Base-by-base conservation (phyloP, 2,888 invertebrate species). In the Hirtodrosophila trivittata region DNA sequence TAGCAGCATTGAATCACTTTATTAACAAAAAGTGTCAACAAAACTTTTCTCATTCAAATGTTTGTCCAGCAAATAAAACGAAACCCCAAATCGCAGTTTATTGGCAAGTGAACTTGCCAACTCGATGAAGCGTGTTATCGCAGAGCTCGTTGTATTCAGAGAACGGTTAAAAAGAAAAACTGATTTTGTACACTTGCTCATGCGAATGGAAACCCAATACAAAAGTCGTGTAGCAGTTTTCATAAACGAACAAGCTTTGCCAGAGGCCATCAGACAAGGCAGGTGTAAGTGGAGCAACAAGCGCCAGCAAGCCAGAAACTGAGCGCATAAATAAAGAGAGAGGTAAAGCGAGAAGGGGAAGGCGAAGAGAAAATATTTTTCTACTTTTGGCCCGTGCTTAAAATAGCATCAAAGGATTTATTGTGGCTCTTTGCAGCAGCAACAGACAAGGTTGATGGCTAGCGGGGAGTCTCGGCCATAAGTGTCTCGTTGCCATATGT, bases 391-490 rank as follows among this genome's bases (percentile, higher is more conserved):
- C 67, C 71, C 62, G 49, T 63, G 62, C 66, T 86, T 66, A 69
- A 86, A 86, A 84, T 70, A 85, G 62, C 82, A 82, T 84, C 77
- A 87, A 80, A 73, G 77, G 80, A 88, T 84, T 84, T 84, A 87
- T 84, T 80, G 76, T 73, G 63, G 65, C 59, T 60, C 64, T 75
- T 69, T 74, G 66, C 28, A 60, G 73, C 56, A 42, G 52, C 37
- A 41, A 26, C 41, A 37, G 39, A 25, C 33, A 45, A 21, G 49
- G 43, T 56, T 56, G 60, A 43, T 38, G 52, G 51, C 13, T 66
- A 49, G 46, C 39, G 13, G 14, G 35, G 8, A 21, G 49, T 18
- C 52, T 39, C 28, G 16, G 32, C 37, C 33, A 42, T 39, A 52
- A 73, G 46, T 72, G 57, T 62, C 62, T 74, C 50, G 47, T 16